phyloP scores from a whole-genome alignment of 2,888 invertebrate species.

The Conomelus anceps region DNA sequence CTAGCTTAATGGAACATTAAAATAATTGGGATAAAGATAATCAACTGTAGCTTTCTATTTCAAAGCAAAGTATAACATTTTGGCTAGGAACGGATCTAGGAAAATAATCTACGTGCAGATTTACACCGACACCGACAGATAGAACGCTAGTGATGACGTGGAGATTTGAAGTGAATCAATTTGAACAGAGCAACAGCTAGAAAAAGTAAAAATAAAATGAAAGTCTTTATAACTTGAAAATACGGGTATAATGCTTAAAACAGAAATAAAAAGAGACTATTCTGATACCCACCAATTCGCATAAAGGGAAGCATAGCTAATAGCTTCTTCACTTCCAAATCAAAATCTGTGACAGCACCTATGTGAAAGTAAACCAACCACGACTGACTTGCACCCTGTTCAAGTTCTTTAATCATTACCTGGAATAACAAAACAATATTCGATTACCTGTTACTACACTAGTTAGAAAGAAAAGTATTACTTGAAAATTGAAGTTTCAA shows the following conservation, averaged over 20 bases:
- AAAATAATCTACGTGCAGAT: too few relatives aligned
- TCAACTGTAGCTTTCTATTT: too few relatives aligned
- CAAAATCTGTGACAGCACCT: conserved; percentile 47
- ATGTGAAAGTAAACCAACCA: conserved; percentile 53
- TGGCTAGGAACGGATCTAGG: too few relatives aligned
- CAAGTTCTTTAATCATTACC: conserved; percentile 39
- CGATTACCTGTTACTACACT: too few relatives aligned
- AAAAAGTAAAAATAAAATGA: conserved; percentile 1
- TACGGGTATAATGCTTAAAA: too few relatives aligned
- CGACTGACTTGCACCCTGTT: conserved; percentile 41
- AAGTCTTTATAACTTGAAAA: too few relatives aligned
- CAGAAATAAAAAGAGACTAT: neutral
- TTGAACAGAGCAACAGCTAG: neutral
- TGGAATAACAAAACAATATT: conserved; percentile 33
- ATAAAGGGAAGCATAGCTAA: conserved; percentile 51
- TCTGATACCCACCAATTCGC: conserved; percentile 44
- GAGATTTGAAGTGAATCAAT: too few relatives aligned
- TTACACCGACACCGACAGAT: too few relatives aligned
- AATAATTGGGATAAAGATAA: too few relatives aligned
- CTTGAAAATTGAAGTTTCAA: neutral
- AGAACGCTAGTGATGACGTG: too few relatives aligned
- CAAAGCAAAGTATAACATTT: too few relatives aligned
- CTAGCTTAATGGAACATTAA: too few relatives aligned
- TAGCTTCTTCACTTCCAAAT: conserved; percentile 54
- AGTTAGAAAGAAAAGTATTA: neutral